Evolutionary conservation across 2,113 vertebrate genomes (phyloP), one percentile per base, ranked within the genome.

Genomic region (Carlito syrichta): DNA sequence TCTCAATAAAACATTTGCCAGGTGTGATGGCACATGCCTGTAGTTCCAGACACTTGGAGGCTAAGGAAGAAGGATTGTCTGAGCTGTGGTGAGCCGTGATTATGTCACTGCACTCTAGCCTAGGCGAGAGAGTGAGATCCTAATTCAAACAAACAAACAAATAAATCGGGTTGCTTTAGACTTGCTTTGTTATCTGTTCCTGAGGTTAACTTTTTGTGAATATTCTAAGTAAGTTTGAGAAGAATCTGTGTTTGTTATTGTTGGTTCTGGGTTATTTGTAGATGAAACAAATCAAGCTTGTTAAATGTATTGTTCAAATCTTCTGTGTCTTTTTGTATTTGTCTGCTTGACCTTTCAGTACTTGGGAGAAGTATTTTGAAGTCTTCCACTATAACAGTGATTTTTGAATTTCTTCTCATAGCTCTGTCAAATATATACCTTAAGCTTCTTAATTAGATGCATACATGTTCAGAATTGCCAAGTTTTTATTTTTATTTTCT

Each of bases 381-480:
- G 38, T 54, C 66, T 94, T 38, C 50, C 22, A 43, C 30, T 77
- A 20, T 50, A 52, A 16, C 69, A 82, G 40, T 81, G 20, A 40
- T 86, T 85, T 88, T 60, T 92, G 69, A 58, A 83, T 77, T 85
- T 84, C 52, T 94, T n/a, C 85, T 89, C 52, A 45, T 40, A 82
- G 22, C 88, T 92, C 50, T 83, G 32, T 77, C 66, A 23, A 43
- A 68, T 86, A 60, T 50, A 30, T 85, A 40, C 84, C 79, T 87
- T 58, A 82, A 89, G 11, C 23, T 95, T 77, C n/a, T 73, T 84
- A 88, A 95, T 78, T 90, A 90, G 63, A 63, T 69, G 22, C 69
- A 32, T 87, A 45, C 30, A 17, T 83, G 13, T 77, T 91, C 60
- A 82, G 17, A 94, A 78, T 78, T 94, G 78, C 25, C 45, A 63